These are phyloP conservation scores for Hipparchia semele DNA, from an alignment of 2,888 invertebrate genomes.

Conservation along the genomic window DNA sequence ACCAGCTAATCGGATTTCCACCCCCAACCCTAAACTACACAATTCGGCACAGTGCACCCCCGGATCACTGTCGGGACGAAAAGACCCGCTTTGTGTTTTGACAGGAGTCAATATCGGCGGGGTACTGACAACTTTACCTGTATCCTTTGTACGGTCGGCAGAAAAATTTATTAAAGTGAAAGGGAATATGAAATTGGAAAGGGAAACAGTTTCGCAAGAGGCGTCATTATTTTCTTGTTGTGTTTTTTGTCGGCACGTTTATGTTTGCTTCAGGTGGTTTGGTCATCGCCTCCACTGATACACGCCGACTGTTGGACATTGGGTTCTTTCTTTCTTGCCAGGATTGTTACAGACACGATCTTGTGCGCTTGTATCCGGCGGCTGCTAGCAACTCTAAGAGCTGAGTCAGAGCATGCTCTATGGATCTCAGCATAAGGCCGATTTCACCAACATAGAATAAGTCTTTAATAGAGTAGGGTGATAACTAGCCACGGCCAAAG, in stretches of 20 bases:
- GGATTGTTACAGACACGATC: neutral
- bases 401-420: no score
- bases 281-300: no score
- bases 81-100: constrained; percentile 67
- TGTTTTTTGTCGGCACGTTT: neutral
- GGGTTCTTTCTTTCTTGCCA: no score
- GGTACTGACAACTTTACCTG: constrained; percentile 67
- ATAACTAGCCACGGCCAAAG: no score
- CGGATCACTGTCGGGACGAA: constrained; percentile 67
- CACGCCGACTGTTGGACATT: no score
- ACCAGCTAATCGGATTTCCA: constrained; percentile 56
- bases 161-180: constrained; percentile 1
- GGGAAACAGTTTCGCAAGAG: neutral
- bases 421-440: no score
- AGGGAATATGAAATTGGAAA: neutral
- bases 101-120: constrained; percentile 74
- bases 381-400: no score
- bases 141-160: constrained; percentile 13
- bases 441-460: no score
- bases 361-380: no score
- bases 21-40: constrained; percentile 53
- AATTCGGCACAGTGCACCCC: constrained; percentile 43
- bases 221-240: neutral
- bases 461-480: no score
- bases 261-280: no score